A percentile compares a stretch with the other conserved stretches of the same genome.
These are phyloP conservation scores for Oreochromis niloticus DNA, from an alignment of 2,113 vertebrate species.

Conservation along the genomic window DNA sequence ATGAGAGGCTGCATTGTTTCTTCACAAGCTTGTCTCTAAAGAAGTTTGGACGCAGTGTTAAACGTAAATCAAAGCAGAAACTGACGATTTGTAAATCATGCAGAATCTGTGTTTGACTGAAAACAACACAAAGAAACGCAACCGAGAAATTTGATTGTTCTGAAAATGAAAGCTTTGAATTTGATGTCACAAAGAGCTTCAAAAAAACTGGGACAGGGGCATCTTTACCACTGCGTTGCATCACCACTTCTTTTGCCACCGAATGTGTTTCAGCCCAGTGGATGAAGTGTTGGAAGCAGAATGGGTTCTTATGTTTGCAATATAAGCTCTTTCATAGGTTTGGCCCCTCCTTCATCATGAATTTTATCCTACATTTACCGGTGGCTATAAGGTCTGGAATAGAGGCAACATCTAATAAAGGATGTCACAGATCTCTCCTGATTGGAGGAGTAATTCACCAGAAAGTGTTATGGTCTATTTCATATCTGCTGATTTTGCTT, in stretches of 20 bases:
- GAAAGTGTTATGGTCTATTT: neutral
- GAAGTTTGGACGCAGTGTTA: neutral
- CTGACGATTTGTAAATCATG: neutral
- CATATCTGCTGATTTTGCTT: neutral
- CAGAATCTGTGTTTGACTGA: neutral
- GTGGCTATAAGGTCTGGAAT: neutral
- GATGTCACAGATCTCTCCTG: neutral
- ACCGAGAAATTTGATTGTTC: neutral
- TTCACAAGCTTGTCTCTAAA: neutral
- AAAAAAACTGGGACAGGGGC: neutral
- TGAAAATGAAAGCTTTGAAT: neutral
- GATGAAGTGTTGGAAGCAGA: neutral
- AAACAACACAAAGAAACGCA: neutral
- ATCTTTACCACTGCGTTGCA: neutral
- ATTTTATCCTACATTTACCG: neutral
- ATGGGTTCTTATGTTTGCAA: neutral
- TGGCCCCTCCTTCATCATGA: neutral
- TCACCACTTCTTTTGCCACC: neutral
- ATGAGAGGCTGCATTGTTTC: slow-evolving; percentile 37
- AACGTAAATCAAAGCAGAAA: neutral
- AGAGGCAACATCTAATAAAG: neutral
- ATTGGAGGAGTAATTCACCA: neutral
- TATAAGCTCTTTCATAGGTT: neutral
- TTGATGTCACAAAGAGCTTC: neutral
- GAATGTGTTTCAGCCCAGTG: neutral